phyloP scores from a whole-genome alignment of 2,888 invertebrate genomes.

The Cerastis rubricosa region DNA sequence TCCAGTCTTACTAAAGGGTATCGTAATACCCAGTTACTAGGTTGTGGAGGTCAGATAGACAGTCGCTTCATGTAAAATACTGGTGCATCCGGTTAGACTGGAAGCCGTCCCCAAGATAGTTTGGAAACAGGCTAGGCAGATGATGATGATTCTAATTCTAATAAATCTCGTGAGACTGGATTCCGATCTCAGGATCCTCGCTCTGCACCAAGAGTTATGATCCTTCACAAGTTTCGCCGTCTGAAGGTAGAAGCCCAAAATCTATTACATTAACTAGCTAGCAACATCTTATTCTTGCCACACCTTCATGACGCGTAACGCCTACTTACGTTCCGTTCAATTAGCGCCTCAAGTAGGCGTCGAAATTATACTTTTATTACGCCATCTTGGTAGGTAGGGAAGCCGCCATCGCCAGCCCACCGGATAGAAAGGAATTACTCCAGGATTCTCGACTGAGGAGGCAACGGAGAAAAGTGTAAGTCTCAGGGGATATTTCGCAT shows the following conservation, averaged over 20 bases:
- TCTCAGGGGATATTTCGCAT: neutral
- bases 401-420: neutral
- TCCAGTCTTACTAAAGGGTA: too few relatives aligned
- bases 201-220: neutral
- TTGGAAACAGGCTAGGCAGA: too few relatives aligned
- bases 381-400: neutral
- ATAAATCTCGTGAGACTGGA: neutral
- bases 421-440: too few relatives aligned
- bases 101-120: too few relatives aligned
- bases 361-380: constrained; percentile 20
- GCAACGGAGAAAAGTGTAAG: neutral
- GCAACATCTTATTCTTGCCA: constrained; percentile 23
- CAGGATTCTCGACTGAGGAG: neutral
- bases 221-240: neutral
- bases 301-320: constrained; percentile 34
- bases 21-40: too few relatives aligned
- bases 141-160: too few relatives aligned
- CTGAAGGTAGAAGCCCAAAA: neutral
- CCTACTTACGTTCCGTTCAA: constrained; percentile 41
- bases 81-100: too few relatives aligned
- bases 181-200: neutral
- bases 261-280: neutral
- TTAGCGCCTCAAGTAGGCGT: constrained; percentile 36
- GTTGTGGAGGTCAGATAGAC: too few relatives aligned
- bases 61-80: too few relatives aligned